These are phyloP conservation scores for Nemotelus pantherinus DNA, from an alignment of 2,888 invertebrate species.

Conservation along the genomic window DNA sequence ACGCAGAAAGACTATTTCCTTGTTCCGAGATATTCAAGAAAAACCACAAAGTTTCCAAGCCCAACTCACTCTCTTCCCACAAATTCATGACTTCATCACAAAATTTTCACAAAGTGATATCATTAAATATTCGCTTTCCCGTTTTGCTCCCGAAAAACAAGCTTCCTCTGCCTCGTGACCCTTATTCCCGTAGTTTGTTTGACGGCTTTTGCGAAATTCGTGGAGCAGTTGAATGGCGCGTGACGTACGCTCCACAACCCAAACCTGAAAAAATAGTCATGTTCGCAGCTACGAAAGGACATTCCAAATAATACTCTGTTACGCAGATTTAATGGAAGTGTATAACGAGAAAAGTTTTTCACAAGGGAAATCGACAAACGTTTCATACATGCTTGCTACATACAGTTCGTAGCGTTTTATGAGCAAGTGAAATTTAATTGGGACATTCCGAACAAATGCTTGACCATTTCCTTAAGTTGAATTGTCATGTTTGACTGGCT, in stretches of 20 bases:
- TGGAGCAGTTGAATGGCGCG: constrained; percentile 5
- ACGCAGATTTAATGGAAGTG: constrained; percentile 40
- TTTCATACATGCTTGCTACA: neutral
- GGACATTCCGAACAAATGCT: constrained; percentile 5
- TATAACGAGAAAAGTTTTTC: constrained; percentile 32
- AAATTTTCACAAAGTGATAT: constrained; percentile 34
- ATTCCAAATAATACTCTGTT: constrained; percentile 25
- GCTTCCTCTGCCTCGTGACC: neutral
- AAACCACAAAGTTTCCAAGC: no score
- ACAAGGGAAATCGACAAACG: neutral
- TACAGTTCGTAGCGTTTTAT: constrained; percentile 4
- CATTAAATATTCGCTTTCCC: constrained; percentile 14
- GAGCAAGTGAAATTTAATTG: constrained; percentile 19
- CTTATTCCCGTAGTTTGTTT: neutral
- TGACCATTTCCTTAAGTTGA: neutral
- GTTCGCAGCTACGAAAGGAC: constrained; percentile 6
- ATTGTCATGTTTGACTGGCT: no score
- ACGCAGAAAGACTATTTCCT: no score
- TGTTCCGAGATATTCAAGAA: no score
- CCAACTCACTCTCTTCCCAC: neutral
- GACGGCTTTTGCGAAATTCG: neutral
- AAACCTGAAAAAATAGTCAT: neutral
- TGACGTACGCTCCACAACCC: neutral
- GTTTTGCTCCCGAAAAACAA: neutral
- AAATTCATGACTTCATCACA: constrained; percentile 34